These are phyloP conservation scores for Caerostris extrusa DNA, from an alignment of 1,140 invertebrate genomes.

Conservation along the genomic window DNA sequence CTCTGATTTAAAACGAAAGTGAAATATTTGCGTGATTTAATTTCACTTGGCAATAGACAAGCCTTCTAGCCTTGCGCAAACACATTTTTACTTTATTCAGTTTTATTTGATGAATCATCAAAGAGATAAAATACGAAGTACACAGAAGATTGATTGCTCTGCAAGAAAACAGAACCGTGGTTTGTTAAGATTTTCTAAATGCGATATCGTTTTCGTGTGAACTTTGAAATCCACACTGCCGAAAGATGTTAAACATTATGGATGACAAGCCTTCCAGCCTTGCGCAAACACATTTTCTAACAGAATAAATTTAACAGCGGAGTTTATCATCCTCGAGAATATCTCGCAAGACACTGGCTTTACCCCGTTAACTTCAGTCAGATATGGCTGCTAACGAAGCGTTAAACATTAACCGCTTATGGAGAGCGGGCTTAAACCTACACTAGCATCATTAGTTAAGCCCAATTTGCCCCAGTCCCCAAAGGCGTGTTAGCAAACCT, in stretches of 20 bases:
- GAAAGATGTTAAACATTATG: constrained; percentile 68
- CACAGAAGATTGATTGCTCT: not conserved
- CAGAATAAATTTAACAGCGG: constrained; percentile 57
- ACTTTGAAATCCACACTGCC: not conserved
- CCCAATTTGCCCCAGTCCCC: constrained; percentile 72
- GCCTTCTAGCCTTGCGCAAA: constrained; percentile 26
- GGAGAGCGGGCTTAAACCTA: constrained; percentile 57
- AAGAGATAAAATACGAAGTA: not conserved
- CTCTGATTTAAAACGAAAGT: too few relatives aligned
- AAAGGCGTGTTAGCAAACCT: constrained; percentile 72
- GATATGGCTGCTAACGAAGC: constrained; percentile 74
- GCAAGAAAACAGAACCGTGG: not conserved
- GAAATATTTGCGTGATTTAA: too few relatives aligned
- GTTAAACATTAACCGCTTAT: constrained; percentile 73
- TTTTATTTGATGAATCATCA: too few relatives aligned
- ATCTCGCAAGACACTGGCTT: constrained; percentile 73
- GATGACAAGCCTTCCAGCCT: constrained; percentile 49
- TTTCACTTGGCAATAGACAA: too few relatives aligned
- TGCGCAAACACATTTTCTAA: constrained; percentile 70
- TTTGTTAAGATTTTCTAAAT: too few relatives aligned
- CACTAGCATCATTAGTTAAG: constrained; percentile 76
- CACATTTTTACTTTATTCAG: constrained; percentile 71
- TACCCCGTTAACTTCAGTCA: constrained; percentile 70
- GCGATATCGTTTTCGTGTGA: too few relatives aligned
- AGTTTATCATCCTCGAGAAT: constrained; percentile 70